Evolutionary conservation across 2,113 vertebrate genomes (phyloP), one percentile per base, ranked within the genome.

Genomic region (Polypterus bichir): DNA sequence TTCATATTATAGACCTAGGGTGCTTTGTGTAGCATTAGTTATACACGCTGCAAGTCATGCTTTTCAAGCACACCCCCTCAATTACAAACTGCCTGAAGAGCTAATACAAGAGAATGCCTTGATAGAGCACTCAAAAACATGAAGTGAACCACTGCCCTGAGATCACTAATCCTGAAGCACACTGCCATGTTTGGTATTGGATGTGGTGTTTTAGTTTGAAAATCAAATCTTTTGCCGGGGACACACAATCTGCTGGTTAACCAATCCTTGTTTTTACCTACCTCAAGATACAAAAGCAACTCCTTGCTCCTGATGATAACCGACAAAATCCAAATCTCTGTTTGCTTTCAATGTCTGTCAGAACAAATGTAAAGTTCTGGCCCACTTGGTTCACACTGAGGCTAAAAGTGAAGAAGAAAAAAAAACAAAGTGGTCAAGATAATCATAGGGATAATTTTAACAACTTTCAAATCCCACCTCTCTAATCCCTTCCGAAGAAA

Each of bases 271-370:
- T 48, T 57, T 61, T 66, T 74, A 72, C 85, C 80, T 79, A 89
- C 88, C 88, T 89, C 74, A 89, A 72, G 80, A 89, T 86, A 69
- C 88, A 89, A 81, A 88, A 94, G 80, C 95, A 96, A 82, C 88
- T 94, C 74, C 90, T 94, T 66, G 90, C 90, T 58, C 92, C 93
- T 1, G 93, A 93, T 68, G 96, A 97, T 71, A 97, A 89, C 60
- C 93, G 94, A 65, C 96, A 99, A 81, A 99, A 99, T 4, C 96
- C 96, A 63, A 98, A 99, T 66, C 93, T 88, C 84, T 99, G 96
- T 72, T 97, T 97, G 85, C 96, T 97, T 79, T 98, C 91, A 76
- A 97, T 92, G 85, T 99, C 96, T 65, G 95, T 99, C 1, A 27
- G 27, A 27, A 27, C 27, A 27, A 27, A 27, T 27, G 27, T 27